A percentile compares a stretch with the other conserved stretches of the same genome.
Evolutionary conservation across 2,113 vertebrate species (phyloP).

Genomic region (Toxotes chatareus): DNA sequence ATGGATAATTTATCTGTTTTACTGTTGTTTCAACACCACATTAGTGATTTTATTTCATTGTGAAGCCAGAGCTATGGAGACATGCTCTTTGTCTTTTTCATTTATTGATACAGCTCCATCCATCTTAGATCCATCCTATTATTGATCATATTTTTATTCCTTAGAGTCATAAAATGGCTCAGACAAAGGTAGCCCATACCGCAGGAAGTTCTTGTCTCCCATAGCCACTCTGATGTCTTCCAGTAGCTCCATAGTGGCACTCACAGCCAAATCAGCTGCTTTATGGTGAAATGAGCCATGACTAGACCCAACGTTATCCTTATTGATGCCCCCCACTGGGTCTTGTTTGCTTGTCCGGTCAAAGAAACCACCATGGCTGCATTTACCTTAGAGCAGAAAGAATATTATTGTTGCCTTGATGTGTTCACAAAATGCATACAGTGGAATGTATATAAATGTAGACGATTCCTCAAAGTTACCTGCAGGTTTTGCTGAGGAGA

Average conservation of each 20-base stretch:
- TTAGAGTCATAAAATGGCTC: neutral
- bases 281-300: conserved; percentile 69
- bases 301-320: conserved; percentile 53
- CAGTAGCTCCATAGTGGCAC: conserved; percentile 76
- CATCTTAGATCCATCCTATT: neutral
- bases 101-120: neutral
- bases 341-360: conserved; percentile 63
- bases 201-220: conserved; percentile 71
- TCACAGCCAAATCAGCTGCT: conserved; percentile 69
- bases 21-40: no score
- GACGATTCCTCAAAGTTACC: conserved; percentile 43
- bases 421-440: neutral
- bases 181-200: conserved; percentile 32
- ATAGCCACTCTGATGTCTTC: conserved; percentile 72
- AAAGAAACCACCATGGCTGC: conserved; percentile 68
- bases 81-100: no score
- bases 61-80: no score
- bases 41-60: no score
- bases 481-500: conserved; percentile 66
- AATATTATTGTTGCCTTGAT: neutral
- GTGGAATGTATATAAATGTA: neutral
- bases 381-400: conserved; percentile 69
- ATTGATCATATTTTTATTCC: neutral
- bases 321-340: conserved; percentile 76
- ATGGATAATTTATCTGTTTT: neutral